Evolutionary conservation across 1,140 invertebrate genomes (phyloP), one percentile per base, ranked within the genome.

Genomic region (Drosophila parvula): DNA sequence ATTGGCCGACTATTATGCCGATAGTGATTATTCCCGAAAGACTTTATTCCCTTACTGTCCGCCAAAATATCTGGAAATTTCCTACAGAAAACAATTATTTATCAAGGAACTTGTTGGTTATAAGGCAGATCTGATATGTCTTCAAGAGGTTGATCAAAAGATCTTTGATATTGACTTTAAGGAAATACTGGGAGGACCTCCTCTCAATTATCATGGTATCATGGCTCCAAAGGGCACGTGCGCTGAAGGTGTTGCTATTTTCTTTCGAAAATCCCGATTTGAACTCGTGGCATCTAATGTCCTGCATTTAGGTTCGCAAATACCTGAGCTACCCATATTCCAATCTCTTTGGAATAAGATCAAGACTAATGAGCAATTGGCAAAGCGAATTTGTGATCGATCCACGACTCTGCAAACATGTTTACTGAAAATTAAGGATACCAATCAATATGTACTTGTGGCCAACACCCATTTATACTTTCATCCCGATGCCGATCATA

Each of bases 391-490:
- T 62, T 90, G 94, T 58, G 93, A 94, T 51, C 93, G 95, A 65
- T 94, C 94, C 14, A 95, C 95, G 12, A 94, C 94, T 10, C 88
- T 95, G 45, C 94, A 91, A 51, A 38, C 86, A 44, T 74, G 64
- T 32, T 53, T 88, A 45, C 62, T 93, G 51, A 93, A 95, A 84
- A 94, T 94, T 8, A 89, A 93, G 51, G 94, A 95, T 30, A 93
- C 93, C 8, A 92, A 93, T 59, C 93, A 95, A 81, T 92, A 95
- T 57, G 62, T 98, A 36, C 90, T 98, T 59, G 93, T 98, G 55
- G 97, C 95, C 27, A 98, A 98, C 88, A 98, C 97, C 1, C 98
- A 99, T 94, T 93, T 99, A 16, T 99, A 97, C 92, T 99, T 98
- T 90, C 96, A 97, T 90, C 97, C 97, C 3, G 95, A 96, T 92